These are phyloP conservation scores for Rhodeus uyekii DNA, from an alignment of 2,797 vertebrate species.

Conservation along the genomic window DNA sequence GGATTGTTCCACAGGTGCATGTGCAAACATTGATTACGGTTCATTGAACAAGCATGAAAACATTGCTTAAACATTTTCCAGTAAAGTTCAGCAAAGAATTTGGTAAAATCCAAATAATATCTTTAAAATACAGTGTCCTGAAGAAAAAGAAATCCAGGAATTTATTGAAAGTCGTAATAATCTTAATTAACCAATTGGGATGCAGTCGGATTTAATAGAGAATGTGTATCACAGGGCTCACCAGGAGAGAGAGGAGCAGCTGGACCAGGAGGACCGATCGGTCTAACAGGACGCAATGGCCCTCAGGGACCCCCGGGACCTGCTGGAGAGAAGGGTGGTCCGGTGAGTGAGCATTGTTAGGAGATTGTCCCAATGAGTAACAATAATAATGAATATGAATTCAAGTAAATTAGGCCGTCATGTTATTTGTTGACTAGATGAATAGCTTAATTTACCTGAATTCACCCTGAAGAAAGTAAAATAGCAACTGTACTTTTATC, in stretches of 20 bases:
- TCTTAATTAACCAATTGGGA: neutral
- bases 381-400: neutral
- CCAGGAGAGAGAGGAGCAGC: conserved; percentile 93
- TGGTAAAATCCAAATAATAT: neutral
- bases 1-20: neutral
- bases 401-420: neutral
- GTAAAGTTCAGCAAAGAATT: neutral
- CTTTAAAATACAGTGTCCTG: neutral
- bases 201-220: conserved; percentile 8
- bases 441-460: neutral
- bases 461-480: conserved; percentile 7
- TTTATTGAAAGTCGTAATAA: neutral
- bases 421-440: neutral
- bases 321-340: conserved; percentile 94
- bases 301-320: conserved; percentile 96
- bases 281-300: conserved; percentile 91
- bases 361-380: neutral
- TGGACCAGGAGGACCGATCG: conserved; percentile 94
- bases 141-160: neutral
- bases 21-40: neutral
- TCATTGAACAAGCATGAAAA: neutral
- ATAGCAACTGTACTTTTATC: neutral
- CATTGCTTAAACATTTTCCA: neutral
- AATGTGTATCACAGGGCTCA: conserved; percentile 81
- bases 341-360: conserved; percentile 79